These are phyloP conservation scores for Leontopithecus rosalia DNA, from an alignment of 2,797 vertebrate species.

Conservation along the genomic window DNA sequence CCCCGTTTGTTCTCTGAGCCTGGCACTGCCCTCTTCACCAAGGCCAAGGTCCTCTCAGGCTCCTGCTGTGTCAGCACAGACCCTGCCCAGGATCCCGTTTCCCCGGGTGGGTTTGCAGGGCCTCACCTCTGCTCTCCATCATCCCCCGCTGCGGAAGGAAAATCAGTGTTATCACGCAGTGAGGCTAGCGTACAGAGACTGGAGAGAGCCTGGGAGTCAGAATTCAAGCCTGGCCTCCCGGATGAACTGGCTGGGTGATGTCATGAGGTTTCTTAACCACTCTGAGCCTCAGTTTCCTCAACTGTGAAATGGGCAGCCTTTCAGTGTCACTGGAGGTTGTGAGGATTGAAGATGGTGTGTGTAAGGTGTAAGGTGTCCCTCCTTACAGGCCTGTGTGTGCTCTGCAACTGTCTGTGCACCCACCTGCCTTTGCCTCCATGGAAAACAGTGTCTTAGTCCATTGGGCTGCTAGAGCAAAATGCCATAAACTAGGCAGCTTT, in stretches of 20 bases:
- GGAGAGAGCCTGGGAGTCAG: not conserved
- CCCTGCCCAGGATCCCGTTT: not conserved
- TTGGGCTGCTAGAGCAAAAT: not conserved
- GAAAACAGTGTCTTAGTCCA: not conserved
- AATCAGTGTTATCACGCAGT: too few relatives aligned
- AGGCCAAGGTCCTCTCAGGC: not conserved
- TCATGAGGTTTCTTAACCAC: not conserved
- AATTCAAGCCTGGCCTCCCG: not conserved
- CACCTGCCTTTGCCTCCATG: not conserved
- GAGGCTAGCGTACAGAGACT: not conserved
- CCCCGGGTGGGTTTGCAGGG: not conserved
- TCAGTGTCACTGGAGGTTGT: too few relatives aligned
- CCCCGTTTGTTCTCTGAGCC: not conserved
- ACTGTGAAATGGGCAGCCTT: not conserved
- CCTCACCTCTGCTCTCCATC: not conserved
- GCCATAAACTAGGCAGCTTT: not conserved
- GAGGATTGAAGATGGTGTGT: not conserved
- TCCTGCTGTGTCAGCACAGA: not conserved
- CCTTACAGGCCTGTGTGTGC: not conserved
- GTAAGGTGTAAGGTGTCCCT: not conserved
- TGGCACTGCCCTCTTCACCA: not conserved
- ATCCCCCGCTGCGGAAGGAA: not conserved
- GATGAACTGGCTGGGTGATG: not conserved
- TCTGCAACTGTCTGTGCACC: rapidly evolving
- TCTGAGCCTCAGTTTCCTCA: not conserved